Evolutionary conservation across 2,113 vertebrate genomes (phyloP).

Genomic region (Crotalus viridis): DNA sequence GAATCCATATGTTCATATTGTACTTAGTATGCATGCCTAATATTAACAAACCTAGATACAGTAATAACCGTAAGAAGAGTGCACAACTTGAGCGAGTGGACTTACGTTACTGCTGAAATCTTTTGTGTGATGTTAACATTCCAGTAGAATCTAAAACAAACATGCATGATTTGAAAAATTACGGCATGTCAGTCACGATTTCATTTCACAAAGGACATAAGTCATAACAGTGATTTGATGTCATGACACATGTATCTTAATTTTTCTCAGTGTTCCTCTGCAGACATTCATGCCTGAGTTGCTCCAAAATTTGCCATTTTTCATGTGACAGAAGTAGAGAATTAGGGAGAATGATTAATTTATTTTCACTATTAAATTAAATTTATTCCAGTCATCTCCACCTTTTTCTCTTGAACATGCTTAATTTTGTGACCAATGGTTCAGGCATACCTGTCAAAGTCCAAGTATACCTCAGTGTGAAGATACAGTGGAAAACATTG

Average conservation of each 20-base stretch:
- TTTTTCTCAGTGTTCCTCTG: not conserved
- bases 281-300: not conserved
- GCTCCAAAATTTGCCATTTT: not conserved
- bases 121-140: not conserved
- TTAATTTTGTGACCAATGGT: not conserved
- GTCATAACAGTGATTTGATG: not conserved
- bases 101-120: not conserved
- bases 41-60: not conserved
- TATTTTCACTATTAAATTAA: not conserved
- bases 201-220: not conserved
- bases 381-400: not conserved
- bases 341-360: not conserved
- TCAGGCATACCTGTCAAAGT: not conserved
- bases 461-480: not conserved
- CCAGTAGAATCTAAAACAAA: not conserved
- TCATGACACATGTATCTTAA: not conserved
- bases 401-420: not conserved
- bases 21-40: not conserved
- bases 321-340: not conserved
- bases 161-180: not conserved
- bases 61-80: not conserved
- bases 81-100: not conserved
- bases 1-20: not conserved
- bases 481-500: not conserved
- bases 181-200: not conserved